These are phyloP conservation scores for Dermolepida albohirtum DNA, from an alignment of 2,888 invertebrate species.

Conservation along the genomic window DNA sequence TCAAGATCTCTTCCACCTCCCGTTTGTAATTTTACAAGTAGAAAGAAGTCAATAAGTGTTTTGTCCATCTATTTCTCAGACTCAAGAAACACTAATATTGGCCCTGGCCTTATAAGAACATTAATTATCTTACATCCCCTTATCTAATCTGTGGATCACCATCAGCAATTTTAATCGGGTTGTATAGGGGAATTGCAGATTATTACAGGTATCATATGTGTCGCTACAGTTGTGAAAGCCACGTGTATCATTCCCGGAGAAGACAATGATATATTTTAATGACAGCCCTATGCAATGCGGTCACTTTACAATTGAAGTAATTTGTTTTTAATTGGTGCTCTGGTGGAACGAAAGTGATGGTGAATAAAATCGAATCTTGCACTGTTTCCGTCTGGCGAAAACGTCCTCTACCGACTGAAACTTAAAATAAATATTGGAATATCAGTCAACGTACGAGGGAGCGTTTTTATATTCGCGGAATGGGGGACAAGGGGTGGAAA, in stretches of 20 bases:
- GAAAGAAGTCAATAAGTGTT: neutral
- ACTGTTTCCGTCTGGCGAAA: neutral
- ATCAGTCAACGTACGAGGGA: no score
- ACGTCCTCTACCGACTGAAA: no score
- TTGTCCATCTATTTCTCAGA: slow-evolving; percentile 7
- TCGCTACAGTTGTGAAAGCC: slow-evolving; percentile 40
- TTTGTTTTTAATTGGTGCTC: slow-evolving; percentile 34
- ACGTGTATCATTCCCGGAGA: slow-evolving; percentile 41
- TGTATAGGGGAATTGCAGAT: slow-evolving; percentile 42
- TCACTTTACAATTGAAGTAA: slow-evolving; percentile 25
- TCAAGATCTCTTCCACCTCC: no score
- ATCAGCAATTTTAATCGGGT: slow-evolving; percentile 48
- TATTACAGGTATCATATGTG: slow-evolving; percentile 50
- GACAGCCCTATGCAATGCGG: slow-evolving; percentile 31
- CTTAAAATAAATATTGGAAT: no score
- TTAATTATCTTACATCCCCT: slow-evolving; percentile 46
- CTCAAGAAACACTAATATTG: slow-evolving; percentile 33
- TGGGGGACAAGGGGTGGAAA: no score
- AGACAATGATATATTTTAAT: slow-evolving; percentile 51
- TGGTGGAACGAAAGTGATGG: slow-evolving; percentile 4
- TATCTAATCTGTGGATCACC: slow-evolving; percentile 50
- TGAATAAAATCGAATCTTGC: neutral
- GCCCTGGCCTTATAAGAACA: slow-evolving; percentile 43
- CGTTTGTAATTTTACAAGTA: no score
- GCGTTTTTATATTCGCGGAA: no score